These are phyloP conservation scores for Anser cygnoides DNA, from an alignment of 2,113 vertebrate genomes.

Conservation along the genomic window DNA sequence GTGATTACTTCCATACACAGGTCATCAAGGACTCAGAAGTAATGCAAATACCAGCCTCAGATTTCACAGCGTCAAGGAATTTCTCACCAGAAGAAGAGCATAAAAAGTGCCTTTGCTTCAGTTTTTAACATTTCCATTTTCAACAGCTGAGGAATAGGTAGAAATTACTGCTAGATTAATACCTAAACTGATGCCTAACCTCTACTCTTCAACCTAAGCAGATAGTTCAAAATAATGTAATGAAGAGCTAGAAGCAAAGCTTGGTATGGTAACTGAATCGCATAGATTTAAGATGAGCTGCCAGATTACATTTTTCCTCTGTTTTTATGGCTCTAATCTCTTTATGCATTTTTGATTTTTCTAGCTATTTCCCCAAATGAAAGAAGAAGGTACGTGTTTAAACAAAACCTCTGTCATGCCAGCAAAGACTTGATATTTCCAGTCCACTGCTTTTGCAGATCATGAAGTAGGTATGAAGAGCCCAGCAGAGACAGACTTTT, in stretches of 20 bases:
- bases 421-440: neutral
- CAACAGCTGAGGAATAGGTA: neutral
- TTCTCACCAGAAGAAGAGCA: neutral
- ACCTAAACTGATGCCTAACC: neutral
- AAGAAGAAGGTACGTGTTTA: neutral
- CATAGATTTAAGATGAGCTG: neutral
- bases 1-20: neutral
- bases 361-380: neutral
- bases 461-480: neutral
- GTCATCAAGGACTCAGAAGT: neutral
- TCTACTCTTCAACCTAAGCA: neutral
- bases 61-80: neutral
- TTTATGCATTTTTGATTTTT: neutral
- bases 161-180: neutral
- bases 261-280: neutral
- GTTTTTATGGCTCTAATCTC: neutral
- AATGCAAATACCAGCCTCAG: neutral
- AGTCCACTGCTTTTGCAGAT: neutral
- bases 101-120: neutral
- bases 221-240: neutral
- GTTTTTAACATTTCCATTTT: neutral
- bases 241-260: neutral
- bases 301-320: neutral
- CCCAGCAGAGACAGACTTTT: neutral
- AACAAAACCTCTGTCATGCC: neutral